These are phyloP conservation scores for Augiades crinisus DNA, from an alignment of 2,888 invertebrate genomes.

Conservation along the genomic window DNA sequence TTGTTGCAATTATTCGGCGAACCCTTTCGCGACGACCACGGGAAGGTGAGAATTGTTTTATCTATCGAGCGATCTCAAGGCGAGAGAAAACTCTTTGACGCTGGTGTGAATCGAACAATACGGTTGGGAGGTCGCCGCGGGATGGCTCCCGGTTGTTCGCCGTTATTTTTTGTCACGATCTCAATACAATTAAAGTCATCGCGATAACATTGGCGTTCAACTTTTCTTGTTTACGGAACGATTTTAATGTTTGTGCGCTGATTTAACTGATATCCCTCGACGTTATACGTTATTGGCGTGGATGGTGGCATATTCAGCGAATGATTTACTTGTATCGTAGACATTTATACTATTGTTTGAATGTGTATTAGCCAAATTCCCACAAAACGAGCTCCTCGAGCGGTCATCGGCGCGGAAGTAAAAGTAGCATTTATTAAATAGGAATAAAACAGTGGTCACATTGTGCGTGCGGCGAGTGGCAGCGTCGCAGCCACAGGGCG, in stretches of 20 bases:
- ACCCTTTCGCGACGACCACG: slow-evolving; percentile 75
- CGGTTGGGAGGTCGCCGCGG: slow-evolving; percentile 61
- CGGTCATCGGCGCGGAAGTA: slow-evolving; percentile 69
- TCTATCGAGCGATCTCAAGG: slow-evolving; percentile 60
- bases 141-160: slow-evolving; percentile 49
- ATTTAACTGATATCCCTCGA: neutral
- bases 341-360: slow-evolving; percentile 18
- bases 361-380: slow-evolving; percentile 47
- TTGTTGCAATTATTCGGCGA: slow-evolving; percentile 80
- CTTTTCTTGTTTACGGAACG: slow-evolving; percentile 46
- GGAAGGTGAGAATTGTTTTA: slow-evolving; percentile 79
- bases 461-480: slow-evolving; percentile 56
- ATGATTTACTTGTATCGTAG: slow-evolving; percentile 10
- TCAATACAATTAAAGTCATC: slow-evolving; percentile 46
- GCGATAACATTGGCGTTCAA: slow-evolving; percentile 51
- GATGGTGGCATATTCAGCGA: slow-evolving; percentile 40
- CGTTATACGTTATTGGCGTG: neutral
- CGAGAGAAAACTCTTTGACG: slow-evolving; percentile 66
- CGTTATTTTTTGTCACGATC: slow-evolving; percentile 69
- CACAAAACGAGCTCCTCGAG: slow-evolving; percentile 63
- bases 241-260: slow-evolving; percentile 4
- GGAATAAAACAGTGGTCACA: slow-evolving; percentile 64
- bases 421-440: slow-evolving; percentile 70
- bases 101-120: slow-evolving; percentile 61
- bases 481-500: slow-evolving; percentile 44